phyloP scores from a whole-genome alignment of 1,140 invertebrate species.

The Nymphalis io region DNA sequence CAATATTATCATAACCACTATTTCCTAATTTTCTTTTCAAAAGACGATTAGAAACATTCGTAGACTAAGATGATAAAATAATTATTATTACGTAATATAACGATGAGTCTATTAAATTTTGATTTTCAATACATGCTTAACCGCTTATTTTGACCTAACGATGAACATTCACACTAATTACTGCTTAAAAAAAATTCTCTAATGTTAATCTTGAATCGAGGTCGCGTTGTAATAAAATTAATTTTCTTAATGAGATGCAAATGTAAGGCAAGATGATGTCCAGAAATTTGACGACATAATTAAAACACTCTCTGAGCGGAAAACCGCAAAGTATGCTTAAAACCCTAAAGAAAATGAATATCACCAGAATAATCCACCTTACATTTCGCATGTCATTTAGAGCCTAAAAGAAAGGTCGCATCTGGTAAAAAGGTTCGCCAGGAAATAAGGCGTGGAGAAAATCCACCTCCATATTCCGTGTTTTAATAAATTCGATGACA shows the following conservation, averaged over 20 bases:
- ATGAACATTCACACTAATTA: no score
- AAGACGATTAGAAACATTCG: no score
- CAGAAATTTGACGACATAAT: background rate
- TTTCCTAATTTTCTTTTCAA: no score
- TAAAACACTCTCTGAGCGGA: background rate
- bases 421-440: conserved; percentile 23
- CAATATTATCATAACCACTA: no score
- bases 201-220: background rate
- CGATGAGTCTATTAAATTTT: no score
- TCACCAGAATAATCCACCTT: conserved; percentile 12
- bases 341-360: conserved; percentile 20
- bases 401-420: conserved; percentile 15
- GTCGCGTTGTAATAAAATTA: background rate
- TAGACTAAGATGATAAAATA: no score
- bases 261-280: background rate
- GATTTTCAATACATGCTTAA: no score
- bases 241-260: background rate
- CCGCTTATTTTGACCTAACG: no score
- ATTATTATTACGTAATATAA: no score
- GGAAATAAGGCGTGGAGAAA: conserved; percentile 22
- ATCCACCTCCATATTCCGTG: conserved; percentile 8
- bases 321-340: conserved; percentile 6
- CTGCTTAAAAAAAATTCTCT: no score
- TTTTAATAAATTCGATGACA: conserved; percentile 41
- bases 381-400: conserved; percentile 28